Base-by-base conservation (phyloP, 2,888 invertebrate genomes). In the Caenorhabditis panamensis region DNA sequence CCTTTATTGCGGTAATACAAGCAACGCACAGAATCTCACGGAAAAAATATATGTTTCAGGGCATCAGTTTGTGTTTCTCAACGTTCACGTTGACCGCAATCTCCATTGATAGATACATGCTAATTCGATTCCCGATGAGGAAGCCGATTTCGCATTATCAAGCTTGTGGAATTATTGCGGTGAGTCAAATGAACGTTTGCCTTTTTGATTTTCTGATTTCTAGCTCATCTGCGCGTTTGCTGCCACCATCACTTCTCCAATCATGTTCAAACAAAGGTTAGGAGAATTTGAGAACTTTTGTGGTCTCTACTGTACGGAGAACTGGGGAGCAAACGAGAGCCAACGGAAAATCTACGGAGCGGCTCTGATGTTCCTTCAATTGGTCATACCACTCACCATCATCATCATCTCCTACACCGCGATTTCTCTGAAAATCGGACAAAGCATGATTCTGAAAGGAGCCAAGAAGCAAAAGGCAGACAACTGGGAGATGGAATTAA, bases 381-480 rank as follows among this genome's bases (percentile, higher is more conserved):
- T 90, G 56, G 86, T 90, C 49, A 84, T 90, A 22, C 90, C 90
- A 8, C 81, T 90, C n/a, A 82, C 84, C 22, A 87, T 89, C 66
- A 90, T 90, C 77, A 87, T 87, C 56, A 81, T 90, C 37, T 90
- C 88, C 59, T 90, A 90, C 72, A 88, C 90, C 5, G 88, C 88
- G 11, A 90, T 90, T 41, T 89, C 89, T 1, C 58, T 90, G 18
- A 83, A 88, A 56, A 85, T 90, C 28, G 89, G 89, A 69, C 87
- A 89, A 69, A 87, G 87, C 56, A 83, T 89, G 82, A 87, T 89
- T 51, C 82, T 89, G 28, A 88, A 88, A 68, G 84, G 84, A 26
- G 83, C 84, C 6, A 88, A 88, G 63, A 88, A 88, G 24, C 85
- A 87, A 20, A 81, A 75, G 20, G 56, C 73, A 2, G 71, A 76